Conservation (phyloP, 2,113 vertebrate species). For the Alaudala cheleensis region DNA sequence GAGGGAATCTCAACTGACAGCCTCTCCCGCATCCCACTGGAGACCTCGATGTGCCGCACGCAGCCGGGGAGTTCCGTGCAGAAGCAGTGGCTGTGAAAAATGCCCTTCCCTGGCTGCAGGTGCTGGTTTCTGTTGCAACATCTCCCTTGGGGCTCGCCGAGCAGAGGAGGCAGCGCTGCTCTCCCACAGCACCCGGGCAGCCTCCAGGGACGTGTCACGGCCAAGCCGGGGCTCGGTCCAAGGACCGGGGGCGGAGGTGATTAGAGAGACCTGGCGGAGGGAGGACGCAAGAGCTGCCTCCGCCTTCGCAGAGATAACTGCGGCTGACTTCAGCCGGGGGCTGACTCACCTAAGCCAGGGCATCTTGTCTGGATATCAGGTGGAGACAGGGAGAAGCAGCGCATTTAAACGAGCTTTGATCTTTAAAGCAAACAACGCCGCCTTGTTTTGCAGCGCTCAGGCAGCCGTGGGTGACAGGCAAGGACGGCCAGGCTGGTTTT, state of each 20-base stretch:
- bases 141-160: neutral
- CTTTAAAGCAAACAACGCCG: neutral
- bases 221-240: neutral
- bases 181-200: slow-evolving; percentile 12
- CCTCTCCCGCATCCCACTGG: neutral
- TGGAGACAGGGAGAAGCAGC: slow-evolving; percentile 7
- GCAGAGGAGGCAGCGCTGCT: neutral
- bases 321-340: neutral
- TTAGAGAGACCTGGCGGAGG: neutral
- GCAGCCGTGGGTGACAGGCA: neutral
- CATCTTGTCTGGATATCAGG: slow-evolving; percentile 42
- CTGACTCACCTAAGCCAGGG: slow-evolving; percentile 21
- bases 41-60: neutral
- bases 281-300: neutral
- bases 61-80: neutral
- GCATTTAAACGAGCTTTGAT: slow-evolving; percentile 33
- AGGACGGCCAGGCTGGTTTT: neutral
- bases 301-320: neutral
- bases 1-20: no score
- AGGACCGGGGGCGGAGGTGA: slow-evolving; percentile 8
- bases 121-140: slow-evolving; percentile 25
- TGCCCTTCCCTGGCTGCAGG: slow-evolving; percentile 29
- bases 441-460: neutral
- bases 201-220: neutral
- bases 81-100: neutral